Percentiles rank a stretch among this genome's conserved stretches.
Conservation (phyloP, 2,113 vertebrate genomes). For the Butorides virescens region DNA sequence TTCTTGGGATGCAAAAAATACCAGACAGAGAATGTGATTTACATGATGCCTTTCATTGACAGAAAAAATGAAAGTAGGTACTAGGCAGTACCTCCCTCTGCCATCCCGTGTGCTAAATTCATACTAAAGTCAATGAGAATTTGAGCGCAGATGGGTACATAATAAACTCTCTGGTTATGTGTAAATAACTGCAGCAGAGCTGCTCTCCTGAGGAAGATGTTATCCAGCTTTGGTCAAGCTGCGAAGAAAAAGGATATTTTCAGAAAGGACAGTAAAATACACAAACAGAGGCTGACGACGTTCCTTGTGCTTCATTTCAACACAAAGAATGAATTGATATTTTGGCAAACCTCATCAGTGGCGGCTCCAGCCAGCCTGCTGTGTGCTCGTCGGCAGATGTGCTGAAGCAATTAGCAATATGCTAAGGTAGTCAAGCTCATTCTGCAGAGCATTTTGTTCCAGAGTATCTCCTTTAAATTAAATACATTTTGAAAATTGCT, state of each 20-base stretch:
- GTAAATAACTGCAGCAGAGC: neutral
- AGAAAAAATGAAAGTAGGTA: neutral
- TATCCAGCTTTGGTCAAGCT: constrained; percentile 14
- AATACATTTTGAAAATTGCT: neutral
- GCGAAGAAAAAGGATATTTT: constrained; percentile 20
- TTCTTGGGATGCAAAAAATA: neutral
- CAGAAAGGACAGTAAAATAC: constrained; percentile 1
- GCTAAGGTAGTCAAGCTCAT: neutral
- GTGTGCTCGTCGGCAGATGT: neutral
- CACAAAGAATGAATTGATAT: neutral
- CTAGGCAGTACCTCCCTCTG: neutral
- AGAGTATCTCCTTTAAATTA: neutral
- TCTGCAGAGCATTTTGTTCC: neutral
- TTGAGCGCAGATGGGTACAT: neutral
- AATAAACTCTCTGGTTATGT: neutral
- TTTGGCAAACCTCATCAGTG: neutral
- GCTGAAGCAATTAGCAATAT: constrained; percentile 19
- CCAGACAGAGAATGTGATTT: neutral
- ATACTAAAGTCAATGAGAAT: neutral
- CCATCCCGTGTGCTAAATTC: neutral
- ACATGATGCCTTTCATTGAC: neutral
- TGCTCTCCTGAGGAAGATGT: neutral
- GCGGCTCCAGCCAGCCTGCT: neutral
- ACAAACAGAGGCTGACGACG: neutral
- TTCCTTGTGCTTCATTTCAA: neutral